phyloP scores from a whole-genome alignment of 2,797 vertebrate species.

The Tragelaphus eurycerus region DNA sequence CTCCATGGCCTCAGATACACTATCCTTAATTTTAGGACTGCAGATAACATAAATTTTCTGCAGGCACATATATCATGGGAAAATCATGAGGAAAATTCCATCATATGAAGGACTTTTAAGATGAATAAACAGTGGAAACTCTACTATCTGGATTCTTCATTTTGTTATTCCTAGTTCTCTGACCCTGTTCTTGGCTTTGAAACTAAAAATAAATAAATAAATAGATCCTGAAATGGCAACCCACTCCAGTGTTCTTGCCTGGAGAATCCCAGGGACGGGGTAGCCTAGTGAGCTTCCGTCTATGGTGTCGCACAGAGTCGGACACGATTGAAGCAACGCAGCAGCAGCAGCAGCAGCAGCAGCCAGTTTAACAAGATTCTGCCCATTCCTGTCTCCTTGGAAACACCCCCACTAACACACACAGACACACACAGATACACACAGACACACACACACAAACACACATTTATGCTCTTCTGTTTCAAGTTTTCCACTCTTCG shows the following conservation, averaged over 20 bases:
- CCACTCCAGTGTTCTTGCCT: no score
- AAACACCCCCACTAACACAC: background rate
- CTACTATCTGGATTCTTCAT: background rate
- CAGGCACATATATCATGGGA: background rate
- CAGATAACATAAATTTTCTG: background rate
- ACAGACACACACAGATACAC: no score
- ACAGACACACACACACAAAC: accelerated
- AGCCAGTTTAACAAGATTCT: background rate
- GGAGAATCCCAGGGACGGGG: no score
- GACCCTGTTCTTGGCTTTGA: background rate
- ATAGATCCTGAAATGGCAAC: background rate
- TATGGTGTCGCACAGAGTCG: no score
- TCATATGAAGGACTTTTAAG: background rate
- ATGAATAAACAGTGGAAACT: background rate
- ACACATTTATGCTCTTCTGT: background rate
- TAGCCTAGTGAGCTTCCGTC: no score
- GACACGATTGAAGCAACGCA: no score
- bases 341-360: no score
- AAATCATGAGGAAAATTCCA: background rate
- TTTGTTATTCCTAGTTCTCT: background rate
- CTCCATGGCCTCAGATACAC: background rate
- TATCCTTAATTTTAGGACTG: background rate
- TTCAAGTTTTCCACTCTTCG: background rate
- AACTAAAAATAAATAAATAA: background rate
- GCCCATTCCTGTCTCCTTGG: background rate